phyloP scores from a whole-genome alignment of 2,888 invertebrate genomes.

The Rhodophaea formosa region DNA sequence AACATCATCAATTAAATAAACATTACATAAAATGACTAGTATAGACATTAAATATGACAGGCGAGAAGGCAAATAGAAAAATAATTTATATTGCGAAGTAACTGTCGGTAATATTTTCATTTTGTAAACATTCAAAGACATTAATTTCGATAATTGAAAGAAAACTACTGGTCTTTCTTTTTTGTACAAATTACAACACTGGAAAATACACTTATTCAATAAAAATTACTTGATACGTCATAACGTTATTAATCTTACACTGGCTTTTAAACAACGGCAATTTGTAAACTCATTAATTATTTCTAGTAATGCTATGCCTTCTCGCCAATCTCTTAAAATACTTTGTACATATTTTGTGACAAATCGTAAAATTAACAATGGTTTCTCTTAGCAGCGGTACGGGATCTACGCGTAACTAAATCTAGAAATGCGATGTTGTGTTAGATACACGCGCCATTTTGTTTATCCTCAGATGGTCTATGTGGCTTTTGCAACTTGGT shows the following conservation, averaged over 20 bases:
- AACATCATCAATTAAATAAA: constrained; percentile 17
- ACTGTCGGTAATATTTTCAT: no score
- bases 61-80: constrained; percentile 2
- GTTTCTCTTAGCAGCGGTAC: neutral
- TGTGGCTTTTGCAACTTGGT: no score
- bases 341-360: constrained; percentile 25
- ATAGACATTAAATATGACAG: constrained; percentile 23
- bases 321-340: constrained; percentile 18
- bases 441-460: neutral
- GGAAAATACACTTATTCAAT: no score
- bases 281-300: no score
- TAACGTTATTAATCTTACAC: no score
- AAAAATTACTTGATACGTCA: no score
- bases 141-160: no score
- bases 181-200: no score
- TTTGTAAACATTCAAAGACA: no score
- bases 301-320: neutral
- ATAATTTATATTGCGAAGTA: neutral
- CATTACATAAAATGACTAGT: constrained; percentile 36
- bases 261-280: no score
- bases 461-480: neutral
- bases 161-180: no score
- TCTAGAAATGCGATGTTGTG: constrained; percentile 1
- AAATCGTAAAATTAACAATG: constrained; percentile 4
- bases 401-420: neutral